Base-by-base conservation (phyloP, 2,797 vertebrate genomes). In the Knipowitschia caucasica region DNA sequence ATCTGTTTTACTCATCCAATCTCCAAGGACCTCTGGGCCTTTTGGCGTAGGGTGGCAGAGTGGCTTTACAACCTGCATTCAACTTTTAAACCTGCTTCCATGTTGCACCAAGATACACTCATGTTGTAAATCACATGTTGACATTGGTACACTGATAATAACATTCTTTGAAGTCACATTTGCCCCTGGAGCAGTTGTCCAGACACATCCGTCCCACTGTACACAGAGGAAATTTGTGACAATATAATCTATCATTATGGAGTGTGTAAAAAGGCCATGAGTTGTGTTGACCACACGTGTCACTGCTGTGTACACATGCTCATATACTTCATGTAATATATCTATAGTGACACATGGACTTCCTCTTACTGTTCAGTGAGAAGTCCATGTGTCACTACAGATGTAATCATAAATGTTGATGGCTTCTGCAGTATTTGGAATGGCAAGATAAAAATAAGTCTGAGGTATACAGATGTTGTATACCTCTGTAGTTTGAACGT, bases 71-170 rank as follows among this genome's bases (percentile, higher is more conserved):
- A 45, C 43, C 43, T 45, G 10, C 18, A 39, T 39, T 39, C 18
- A 39, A 20, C 36, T 9, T 26, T 17, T 3, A 18, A 18, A 29
- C 26, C 8, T 58, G 34, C 46, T 53, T 27, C 23, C 21, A 29
- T 11, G n/a, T 6, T 47, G 17, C 18, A 49, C 5, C 24, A 10
- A 1, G 27, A 21, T 54, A 75, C 18, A 43, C 17, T 36, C 45
- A 57, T 25, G 1, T 18, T 47, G 30, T 63, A 72, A 77, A 81
- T 76, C 71, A 69, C 34, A 33, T 56, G 43, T 69, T 76, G 77
- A 53, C 57, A 69, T 62, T 57, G 46, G 50, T 73, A 42, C 29
- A 26, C 2, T 64, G 45, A 75, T 64, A 73, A 77, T 69, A 78
- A 78, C 66, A 65, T 59, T 46, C 45, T 52, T 40, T 59, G 49